Base-by-base conservation (phyloP, 2,888 invertebrate genomes). In the Ectemnius cavifrons region DNA sequence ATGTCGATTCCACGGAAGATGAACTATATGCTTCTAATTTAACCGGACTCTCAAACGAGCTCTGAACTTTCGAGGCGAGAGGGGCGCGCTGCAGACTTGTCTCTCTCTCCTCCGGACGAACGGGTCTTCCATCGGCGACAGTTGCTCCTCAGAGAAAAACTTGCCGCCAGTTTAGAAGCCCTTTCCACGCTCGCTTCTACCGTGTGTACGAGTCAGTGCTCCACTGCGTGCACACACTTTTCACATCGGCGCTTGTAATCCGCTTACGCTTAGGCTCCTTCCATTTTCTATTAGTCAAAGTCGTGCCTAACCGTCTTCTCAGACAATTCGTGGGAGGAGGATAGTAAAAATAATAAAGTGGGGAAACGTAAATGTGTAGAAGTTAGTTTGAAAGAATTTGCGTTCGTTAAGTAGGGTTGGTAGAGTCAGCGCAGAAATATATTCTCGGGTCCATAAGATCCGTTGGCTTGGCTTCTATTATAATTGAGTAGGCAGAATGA, bases 101-200 rank as follows among this genome's bases (percentile, higher is more conserved):
- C 37, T 37, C 11, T 6, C 11, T 11, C 8, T 37, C 37, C 37
- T 37, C 37, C 63, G 68, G 73, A 75, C 66, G 63, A 65, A 65
- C 75, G 52, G 52, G 73, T 75, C 73, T 73, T 69, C 75, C 68
- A 75, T 73, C 67, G 45, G 49, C 52, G 65, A 14, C 52, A 49
- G 64, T 67, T 61, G 75, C 64, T 63, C 1, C 37, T 37, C 8
- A 8, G 37, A 37, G 75, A 75, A 75, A 75, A 75, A 75, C 73
- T 73, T 57, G 73, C 63, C 75, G 62, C 67, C 64, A 73, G 62
- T 67, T 13, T 65, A 67, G 73, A 58, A 65, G 28, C 64, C 68
- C 49, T 63, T 75, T 65, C 14, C 68, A 63, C 68, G 65, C 68
- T 63, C 63, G 47, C 27, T 11, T 59, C 37, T 11, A 11, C 37